Percentiles rank a stretch among this genome's conserved stretches.
Evolutionary conservation across 2,888 invertebrate genomes (phyloP).

Genomic region (Opisthograptis luteolata): DNA sequence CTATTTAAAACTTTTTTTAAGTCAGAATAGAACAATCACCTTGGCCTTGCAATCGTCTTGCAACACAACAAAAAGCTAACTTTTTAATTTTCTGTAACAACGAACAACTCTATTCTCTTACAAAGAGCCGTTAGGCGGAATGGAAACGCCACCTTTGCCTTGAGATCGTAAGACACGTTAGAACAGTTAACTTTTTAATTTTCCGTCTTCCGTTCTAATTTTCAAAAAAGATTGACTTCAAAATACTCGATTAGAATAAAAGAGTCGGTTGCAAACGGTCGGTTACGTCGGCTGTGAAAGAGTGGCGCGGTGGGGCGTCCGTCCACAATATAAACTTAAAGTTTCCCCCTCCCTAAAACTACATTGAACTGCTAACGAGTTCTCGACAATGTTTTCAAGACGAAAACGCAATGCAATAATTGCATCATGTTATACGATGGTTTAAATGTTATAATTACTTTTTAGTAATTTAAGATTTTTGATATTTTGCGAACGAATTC

Average conservation of each 20-base stretch:
- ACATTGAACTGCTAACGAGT: slow-evolving; percentile 18
- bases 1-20: too few relatives aligned
- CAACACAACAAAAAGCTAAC: too few relatives aligned
- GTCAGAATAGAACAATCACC: too few relatives aligned
- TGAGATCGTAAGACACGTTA: not conserved
- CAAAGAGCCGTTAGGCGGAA: not conserved
- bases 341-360: slow-evolving; percentile 56
- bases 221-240: too few relatives aligned
- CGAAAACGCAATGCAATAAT: slow-evolving; percentile 41
- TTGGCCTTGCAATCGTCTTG: too few relatives aligned
- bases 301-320: slow-evolving; percentile 54
- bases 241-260: slow-evolving; percentile 16
- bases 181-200: not conserved
- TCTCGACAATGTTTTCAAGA: slow-evolving; percentile 34
- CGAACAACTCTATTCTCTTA: too few relatives aligned
- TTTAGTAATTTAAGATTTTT: too few relatives aligned
- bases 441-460: too few relatives aligned
- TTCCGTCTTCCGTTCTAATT: too few relatives aligned
- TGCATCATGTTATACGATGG: not conserved
- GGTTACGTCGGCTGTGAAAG: slow-evolving; percentile 44
- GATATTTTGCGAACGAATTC: too few relatives aligned
- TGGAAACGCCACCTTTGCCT: not conserved
- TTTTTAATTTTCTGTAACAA: too few relatives aligned
- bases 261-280: slow-evolving; percentile 44
- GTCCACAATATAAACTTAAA: slow-evolving; percentile 63